A percentile compares a stretch with the other conserved stretches of the same genome.
Conservation (phyloP, 1,140 invertebrate genomes). For the Pseudobourletiella spinata region DNA sequence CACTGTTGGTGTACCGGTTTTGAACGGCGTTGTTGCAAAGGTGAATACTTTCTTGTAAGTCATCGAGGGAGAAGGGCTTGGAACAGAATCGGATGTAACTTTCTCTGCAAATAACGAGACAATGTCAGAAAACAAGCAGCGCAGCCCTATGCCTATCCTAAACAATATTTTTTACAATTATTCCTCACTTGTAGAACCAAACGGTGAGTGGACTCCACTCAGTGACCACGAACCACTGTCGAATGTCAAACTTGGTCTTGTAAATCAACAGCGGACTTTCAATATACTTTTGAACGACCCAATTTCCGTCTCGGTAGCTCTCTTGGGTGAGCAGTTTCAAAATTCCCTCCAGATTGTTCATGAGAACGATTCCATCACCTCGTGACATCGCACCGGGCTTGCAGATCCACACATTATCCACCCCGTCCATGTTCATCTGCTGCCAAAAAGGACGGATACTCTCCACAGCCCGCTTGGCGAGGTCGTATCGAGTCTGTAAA, state of each 20-base stretch:
- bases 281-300: slow-evolving; percentile 36
- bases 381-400: slow-evolving; percentile 89
- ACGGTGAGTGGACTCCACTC: slow-evolving; percentile 80
- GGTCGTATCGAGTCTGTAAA: slow-evolving; percentile 39
- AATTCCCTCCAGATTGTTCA: slow-evolving; percentile 78
- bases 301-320: slow-evolving; percentile 37
- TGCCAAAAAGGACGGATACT: slow-evolving; percentile 61
- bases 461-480: slow-evolving; percentile 46
- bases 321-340: slow-evolving; percentile 56
- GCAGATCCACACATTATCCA: slow-evolving; percentile 52
- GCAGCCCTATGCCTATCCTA: too few species aligned
- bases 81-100: slow-evolving; percentile 87
- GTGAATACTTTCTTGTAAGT: slow-evolving; percentile 86
- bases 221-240: slow-evolving; percentile 86
- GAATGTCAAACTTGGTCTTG: slow-evolving; percentile 86
- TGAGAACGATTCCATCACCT: slow-evolving; percentile 75
- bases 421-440: slow-evolving; percentile 63
- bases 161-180: too few species aligned
- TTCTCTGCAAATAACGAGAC: too few species aligned
- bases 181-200: slow-evolving; percentile 76
- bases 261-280: slow-evolving; percentile 76
- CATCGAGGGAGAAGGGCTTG: slow-evolving; percentile 72
- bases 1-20: slow-evolving; percentile 73
- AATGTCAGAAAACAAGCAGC: too few species aligned
- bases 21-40: slow-evolving; percentile 89